These are phyloP conservation scores for Euwallacea similis DNA, from an alignment of 1,140 invertebrate species.

Conservation along the genomic window DNA sequence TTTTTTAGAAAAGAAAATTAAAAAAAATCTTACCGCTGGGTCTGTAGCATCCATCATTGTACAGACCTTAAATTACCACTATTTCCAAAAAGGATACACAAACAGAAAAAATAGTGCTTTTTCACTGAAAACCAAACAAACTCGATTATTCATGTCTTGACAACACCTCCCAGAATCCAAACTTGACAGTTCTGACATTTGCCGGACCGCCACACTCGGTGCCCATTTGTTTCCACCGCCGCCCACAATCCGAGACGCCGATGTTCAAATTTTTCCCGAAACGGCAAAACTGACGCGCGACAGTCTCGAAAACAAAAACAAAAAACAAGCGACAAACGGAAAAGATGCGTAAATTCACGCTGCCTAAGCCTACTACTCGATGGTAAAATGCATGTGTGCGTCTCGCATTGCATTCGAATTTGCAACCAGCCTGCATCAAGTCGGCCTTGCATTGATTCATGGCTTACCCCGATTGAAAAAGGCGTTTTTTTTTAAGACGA, in stretches of 20 bases:
- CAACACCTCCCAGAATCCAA: not conserved
- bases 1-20: not conserved
- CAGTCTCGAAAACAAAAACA: conserved; percentile 10
- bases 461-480: conserved; percentile 38
- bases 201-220: not conserved
- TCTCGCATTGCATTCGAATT: conserved; percentile 40
- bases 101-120: not conserved
- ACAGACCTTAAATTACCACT: conserved; percentile 1
- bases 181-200: conserved; percentile 32
- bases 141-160: not conserved
- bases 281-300: not conserved
- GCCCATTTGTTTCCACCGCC: not conserved
- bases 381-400: conserved; percentile 39
- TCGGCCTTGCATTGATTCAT: conserved; percentile 38
- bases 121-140: not conserved
- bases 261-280: not conserved
- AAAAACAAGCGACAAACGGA: conserved; percentile 16
- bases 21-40: conserved; percentile 24
- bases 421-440: conserved; percentile 37
- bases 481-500: conserved; percentile 31
- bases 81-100: conserved; percentile 5
- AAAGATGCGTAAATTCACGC: conserved; percentile 36
- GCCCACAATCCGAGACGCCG: conserved; percentile 2
- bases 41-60: conserved; percentile 32
- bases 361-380: conserved; percentile 29